These are phyloP conservation scores for Adelosebastes latens DNA, from an alignment of 2,797 vertebrate genomes.

Conservation along the genomic window DNA sequence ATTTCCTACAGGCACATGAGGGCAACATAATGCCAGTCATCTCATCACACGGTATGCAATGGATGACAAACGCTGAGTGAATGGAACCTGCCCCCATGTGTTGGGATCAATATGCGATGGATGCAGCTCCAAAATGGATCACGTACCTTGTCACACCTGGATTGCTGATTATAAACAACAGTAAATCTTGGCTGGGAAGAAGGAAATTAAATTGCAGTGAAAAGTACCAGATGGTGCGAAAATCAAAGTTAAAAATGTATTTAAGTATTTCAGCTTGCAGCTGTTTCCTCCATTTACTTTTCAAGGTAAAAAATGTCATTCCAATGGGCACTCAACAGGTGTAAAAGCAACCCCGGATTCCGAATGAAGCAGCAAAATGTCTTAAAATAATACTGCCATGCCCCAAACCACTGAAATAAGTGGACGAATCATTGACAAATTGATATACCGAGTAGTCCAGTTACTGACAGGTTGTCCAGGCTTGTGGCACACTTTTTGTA, in stretches of 20 bases:
- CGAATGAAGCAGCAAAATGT: neutral
- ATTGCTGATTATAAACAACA: slow-evolving; percentile 5
- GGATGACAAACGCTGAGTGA: neutral
- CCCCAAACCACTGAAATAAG: neutral
- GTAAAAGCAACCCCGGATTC: neutral
- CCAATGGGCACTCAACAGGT: neutral
- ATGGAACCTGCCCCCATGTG: neutral
- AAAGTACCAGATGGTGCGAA: neutral
- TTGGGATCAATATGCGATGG: neutral
- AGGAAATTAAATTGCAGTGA: neutral
- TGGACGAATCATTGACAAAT: neutral
- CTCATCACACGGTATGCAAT: neutral
- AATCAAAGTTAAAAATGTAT: neutral
- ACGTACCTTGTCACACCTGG: neutral
- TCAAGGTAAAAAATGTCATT: neutral
- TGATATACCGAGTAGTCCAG: neutral
- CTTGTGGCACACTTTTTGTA: neutral
- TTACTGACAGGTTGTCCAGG: neutral
- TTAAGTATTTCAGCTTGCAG: neutral
- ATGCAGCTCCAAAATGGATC: neutral
- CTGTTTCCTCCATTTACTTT: neutral
- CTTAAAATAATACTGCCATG: neutral
- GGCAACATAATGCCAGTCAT: neutral
- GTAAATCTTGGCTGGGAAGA: neutral
- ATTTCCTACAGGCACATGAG: neutral